These are phyloP conservation scores for Tinamus major DNA, from an alignment of 2,797 vertebrate genomes.

Conservation along the genomic window DNA sequence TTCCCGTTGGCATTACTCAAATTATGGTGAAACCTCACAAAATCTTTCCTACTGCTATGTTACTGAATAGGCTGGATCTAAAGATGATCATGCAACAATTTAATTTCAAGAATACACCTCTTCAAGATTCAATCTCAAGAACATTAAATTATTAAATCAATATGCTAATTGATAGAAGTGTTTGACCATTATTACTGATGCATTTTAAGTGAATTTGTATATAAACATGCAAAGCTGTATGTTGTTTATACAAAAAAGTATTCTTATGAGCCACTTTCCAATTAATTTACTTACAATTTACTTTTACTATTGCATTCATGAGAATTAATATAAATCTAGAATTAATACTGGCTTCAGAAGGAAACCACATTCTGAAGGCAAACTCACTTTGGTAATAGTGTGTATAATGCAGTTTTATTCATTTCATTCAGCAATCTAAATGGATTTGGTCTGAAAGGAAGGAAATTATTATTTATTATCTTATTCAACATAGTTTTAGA, in stretches of 20 bases:
- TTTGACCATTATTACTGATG: not conserved
- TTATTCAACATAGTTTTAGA: not conserved
- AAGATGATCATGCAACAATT: not conserved
- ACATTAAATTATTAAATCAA: not conserved
- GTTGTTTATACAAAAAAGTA: not conserved
- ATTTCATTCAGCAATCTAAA: not conserved
- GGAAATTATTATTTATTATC: not conserved
- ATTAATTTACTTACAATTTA: not conserved
- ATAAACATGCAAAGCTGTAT: not conserved
- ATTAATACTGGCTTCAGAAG: not conserved
- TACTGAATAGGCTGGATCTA: not conserved
- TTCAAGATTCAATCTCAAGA: not conserved
- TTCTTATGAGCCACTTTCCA: not conserved
- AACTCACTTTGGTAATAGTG: not conserved
- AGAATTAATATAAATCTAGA: not conserved
- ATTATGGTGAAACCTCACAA: not conserved
- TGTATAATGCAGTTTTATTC: fast-evolving
- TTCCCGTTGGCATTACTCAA: not conserved
- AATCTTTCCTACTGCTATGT: not conserved
- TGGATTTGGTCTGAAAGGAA: not conserved
- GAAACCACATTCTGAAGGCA: not conserved
- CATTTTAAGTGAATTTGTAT: not conserved
- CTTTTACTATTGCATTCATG: not conserved
- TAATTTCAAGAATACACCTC: not conserved
- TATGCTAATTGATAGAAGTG: not conserved